Evolutionary conservation across 2,797 vertebrate genomes (phyloP).

Genomic region (Sylvia borin): DNA sequence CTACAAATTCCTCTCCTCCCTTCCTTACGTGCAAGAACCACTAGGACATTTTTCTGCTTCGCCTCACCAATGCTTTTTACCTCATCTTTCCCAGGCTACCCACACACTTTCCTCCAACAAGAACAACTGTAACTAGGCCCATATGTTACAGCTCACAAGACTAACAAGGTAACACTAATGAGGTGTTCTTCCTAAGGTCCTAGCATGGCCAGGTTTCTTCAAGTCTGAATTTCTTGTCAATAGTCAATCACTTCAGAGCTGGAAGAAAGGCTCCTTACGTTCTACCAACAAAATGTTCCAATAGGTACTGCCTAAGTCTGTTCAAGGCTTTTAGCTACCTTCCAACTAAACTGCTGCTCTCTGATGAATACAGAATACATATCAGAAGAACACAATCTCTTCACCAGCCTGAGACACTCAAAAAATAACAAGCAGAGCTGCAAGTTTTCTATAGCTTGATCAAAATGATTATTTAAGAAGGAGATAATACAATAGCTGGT

Average conservation of each 20-base stretch:
- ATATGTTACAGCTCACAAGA: background rate
- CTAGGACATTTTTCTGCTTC: background rate
- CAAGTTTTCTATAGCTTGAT: background rate
- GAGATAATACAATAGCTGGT: background rate
- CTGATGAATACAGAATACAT: background rate
- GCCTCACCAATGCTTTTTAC: background rate
- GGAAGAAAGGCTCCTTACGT: background rate
- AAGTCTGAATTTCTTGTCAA: background rate
- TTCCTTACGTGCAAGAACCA: background rate
- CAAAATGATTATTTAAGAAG: background rate
- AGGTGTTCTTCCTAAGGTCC: background rate
- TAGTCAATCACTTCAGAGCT: background rate
- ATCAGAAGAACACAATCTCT: background rate
- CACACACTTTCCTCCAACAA: background rate
- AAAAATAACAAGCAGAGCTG: background rate
- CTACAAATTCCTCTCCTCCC: background rate
- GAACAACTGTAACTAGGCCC: background rate
- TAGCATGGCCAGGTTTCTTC: background rate
- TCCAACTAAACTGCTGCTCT: background rate
- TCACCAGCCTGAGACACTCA: background rate
- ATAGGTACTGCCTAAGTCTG: background rate
- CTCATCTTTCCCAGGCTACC: background rate
- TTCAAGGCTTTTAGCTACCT: background rate
- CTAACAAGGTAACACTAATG: background rate
- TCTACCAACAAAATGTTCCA: background rate